Evolutionary conservation across 2,888 invertebrate genomes (phyloP), one percentile per base, ranked within the genome.

Genomic region (Drosophila buzzatii): DNA sequence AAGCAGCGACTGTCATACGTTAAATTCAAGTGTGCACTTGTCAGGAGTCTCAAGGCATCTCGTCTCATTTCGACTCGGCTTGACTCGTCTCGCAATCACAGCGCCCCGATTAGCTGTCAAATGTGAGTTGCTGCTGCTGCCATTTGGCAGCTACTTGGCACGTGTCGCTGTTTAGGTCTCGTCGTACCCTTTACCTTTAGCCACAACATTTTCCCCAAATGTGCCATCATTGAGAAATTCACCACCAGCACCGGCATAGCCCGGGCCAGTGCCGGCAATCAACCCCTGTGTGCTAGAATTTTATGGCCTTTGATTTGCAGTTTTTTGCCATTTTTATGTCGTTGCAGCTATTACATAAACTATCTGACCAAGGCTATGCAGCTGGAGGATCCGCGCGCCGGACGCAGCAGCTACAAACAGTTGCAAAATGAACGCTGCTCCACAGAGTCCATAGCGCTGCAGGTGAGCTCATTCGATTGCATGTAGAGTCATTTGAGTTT

Each of bases 301-400:
- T 69, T 70, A 76, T 76, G 77, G 73, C 70, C 82, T 80, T 70
- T 81, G 84, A 83, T 89, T 85, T 71, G 64, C 63, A 73, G 47
- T 76, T 73, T 77, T 73, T 80, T 51, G 33, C 49, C 18, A 18
- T 16, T 51, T 70, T 60, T 55, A 52, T 71, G 56, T 73, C 72
- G 39, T 88, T 83, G 37, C 92, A 97, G 97, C 86, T 97, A 96
- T 92, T 97, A 95, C 90, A 95, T 97, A 79, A 96, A 97, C 92
- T 96, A 95, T 91, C 94, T 94, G 73, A 96, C 95, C 57, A 96
- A 95, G 93, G 95, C 95, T 49, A 96, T 96, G 79, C 95, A 96
- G 85, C 95, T 97, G 95, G 96, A 96, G 89, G 97, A 97, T 93
- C 96, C 97, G 18, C 94, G 96, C 83, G 93, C 94, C 81, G 93